phyloP scores from a whole-genome alignment of 1,140 invertebrate genomes.

The Drosophila littoralis region DNA sequence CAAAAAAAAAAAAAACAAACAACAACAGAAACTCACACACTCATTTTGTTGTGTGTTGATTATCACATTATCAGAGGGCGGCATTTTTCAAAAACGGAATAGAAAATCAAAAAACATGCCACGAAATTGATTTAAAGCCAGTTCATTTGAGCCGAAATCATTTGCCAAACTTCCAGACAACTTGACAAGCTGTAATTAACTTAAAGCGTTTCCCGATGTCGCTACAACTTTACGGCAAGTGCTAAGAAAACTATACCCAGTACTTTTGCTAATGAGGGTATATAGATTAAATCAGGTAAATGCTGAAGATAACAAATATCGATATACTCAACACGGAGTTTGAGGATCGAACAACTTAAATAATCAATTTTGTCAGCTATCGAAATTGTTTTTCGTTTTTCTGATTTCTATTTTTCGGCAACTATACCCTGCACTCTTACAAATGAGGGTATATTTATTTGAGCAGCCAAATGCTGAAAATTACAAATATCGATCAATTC shows the following conservation, averaged over 20 bases:
- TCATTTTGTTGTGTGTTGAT: slow-evolving; percentile 72
- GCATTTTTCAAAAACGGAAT: slow-evolving; percentile 66
- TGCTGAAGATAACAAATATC: too few species aligned
- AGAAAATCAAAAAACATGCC: slow-evolving; percentile 52
- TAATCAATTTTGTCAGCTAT: too few species aligned
- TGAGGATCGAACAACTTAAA: too few species aligned
- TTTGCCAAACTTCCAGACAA: slow-evolving; percentile 58
- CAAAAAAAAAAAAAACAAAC: slow-evolving; percentile 29
- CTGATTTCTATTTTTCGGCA: too few species aligned
- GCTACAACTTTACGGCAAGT: slow-evolving; percentile 23
- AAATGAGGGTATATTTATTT: not conserved
- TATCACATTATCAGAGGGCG: slow-evolving; percentile 62
- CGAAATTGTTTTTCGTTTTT: too few species aligned
- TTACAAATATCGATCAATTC: too few species aligned
- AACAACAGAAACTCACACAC: slow-evolving; percentile 55
- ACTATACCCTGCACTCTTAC: too few species aligned
- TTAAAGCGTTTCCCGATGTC: slow-evolving; percentile 63
- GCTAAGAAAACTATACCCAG: slow-evolving; percentile 8
- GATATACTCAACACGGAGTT: too few species aligned
- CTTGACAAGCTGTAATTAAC: slow-evolving; percentile 77
- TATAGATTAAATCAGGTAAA: too few species aligned
- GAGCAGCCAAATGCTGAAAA: too few species aligned
- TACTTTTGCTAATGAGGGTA: not conserved
- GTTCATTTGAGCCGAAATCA: slow-evolving; percentile 51
- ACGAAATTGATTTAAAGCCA: slow-evolving; percentile 75